phyloP scores from a whole-genome alignment of 2,113 vertebrate genomes.

The Conger conger region DNA sequence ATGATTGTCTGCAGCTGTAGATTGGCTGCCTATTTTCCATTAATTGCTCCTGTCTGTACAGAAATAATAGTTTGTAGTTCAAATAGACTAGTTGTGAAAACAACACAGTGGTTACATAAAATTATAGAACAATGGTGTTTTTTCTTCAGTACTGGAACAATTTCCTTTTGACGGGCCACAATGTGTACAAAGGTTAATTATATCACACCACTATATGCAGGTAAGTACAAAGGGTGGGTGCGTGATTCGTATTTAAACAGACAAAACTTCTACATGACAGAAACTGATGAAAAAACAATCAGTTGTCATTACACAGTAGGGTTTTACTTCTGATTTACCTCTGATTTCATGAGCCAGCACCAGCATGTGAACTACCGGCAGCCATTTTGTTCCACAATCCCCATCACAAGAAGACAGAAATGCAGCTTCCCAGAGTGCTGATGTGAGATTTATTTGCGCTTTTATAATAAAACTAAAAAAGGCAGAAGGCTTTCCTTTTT shows the following conservation, averaged over 20 bases:
- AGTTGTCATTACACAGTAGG: neutral
- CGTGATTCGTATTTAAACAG: neutral
- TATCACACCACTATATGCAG: neutral
- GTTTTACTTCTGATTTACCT: neutral
- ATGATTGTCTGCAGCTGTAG: too few relatives aligned
- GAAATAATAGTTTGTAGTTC: too few relatives aligned
- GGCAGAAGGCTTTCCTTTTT: neutral
- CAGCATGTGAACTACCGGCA: neutral
- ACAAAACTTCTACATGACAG: neutral
- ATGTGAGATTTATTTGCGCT: neutral
- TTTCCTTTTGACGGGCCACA: too few relatives aligned
- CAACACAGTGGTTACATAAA: too few relatives aligned
- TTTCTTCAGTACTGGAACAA: too few relatives aligned
- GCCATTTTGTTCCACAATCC: neutral
- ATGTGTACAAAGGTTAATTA: too few relatives aligned
- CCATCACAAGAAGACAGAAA: neutral
- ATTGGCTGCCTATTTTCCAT: too few relatives aligned
- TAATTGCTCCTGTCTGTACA: too few relatives aligned
- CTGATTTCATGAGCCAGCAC: neutral
- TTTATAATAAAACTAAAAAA: neutral
- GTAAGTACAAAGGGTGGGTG: neutral
- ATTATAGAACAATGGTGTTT: too few relatives aligned
- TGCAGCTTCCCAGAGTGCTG: neutral
- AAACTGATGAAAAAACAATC: neutral
- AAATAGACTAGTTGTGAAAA: too few relatives aligned